These are phyloP conservation scores for Ispidina lecontei DNA, from an alignment of 2,797 vertebrate species.

Conservation along the genomic window DNA sequence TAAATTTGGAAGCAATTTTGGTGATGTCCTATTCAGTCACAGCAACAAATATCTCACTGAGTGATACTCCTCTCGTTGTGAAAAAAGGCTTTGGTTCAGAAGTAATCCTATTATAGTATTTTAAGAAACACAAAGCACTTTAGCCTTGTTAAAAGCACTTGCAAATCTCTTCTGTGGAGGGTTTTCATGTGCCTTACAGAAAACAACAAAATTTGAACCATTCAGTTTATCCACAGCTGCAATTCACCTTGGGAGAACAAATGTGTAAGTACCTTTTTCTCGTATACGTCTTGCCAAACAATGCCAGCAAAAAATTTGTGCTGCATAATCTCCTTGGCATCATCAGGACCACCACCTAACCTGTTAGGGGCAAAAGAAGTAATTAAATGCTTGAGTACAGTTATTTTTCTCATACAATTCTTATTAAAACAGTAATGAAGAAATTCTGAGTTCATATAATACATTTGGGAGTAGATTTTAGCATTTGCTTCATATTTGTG, in stretches of 20 bases:
- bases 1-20: not conserved
- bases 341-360: slow-evolving; percentile 93
- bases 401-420: slow-evolving; percentile 26
- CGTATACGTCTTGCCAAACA: slow-evolving; percentile 95
- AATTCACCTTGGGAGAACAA: not conserved
- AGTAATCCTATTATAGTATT: not conserved
- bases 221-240: not conserved
- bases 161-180: not conserved
- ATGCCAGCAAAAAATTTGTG: slow-evolving; percentile 95
- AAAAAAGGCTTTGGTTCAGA: not conserved
- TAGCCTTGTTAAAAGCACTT: not conserved
- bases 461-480: not conserved
- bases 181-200: not conserved
- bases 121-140: not conserved
- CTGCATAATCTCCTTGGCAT: slow-evolving; percentile 98
- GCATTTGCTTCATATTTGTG: not conserved
- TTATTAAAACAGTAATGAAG: not conserved
- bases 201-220: not conserved
- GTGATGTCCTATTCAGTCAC: not conserved
- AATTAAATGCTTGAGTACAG: slow-evolving; percentile 9
- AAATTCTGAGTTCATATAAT: not conserved
- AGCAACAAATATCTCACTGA: not conserved
- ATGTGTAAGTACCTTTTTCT: slow-evolving; percentile 89
- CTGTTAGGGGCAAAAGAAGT: slow-evolving; percentile 72
- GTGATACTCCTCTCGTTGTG: not conserved